Conservation (phyloP, 2,888 invertebrate species). For the Tuta absoluta region DNA sequence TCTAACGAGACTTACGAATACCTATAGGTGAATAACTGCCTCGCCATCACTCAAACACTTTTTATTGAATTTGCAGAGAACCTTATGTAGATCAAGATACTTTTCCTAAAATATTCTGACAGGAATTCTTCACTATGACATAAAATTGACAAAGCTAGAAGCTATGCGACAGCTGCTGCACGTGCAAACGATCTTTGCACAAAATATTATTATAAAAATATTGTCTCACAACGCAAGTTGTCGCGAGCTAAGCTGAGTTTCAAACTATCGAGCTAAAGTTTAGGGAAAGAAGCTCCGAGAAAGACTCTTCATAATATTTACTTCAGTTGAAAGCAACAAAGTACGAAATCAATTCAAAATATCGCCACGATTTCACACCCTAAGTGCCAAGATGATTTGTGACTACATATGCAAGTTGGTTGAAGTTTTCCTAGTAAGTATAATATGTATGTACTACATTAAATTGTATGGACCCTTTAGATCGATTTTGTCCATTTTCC, state of each 20-base stretch:
- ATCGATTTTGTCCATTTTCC: no score
- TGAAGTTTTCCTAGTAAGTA: no score
- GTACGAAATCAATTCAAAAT: background rate
- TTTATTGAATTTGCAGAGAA: background rate
- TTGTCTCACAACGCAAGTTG: background rate
- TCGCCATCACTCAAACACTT: no score
- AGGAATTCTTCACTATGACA: background rate
- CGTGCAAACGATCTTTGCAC: conserved; percentile 11
- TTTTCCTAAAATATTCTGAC: background rate
- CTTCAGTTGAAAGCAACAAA: background rate
- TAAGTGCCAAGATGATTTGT: no score
- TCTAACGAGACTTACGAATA: no score
- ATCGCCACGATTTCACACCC: background rate
- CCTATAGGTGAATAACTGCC: no score
- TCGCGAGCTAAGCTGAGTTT: conserved; percentile 9
- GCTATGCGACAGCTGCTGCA: conserved; percentile 7
- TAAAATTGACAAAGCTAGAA: conserved; percentile 8
- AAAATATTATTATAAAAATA: conserved; percentile 19
- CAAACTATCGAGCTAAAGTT: conserved; percentile 11
- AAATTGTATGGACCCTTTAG: no score
- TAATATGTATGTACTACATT: no score
- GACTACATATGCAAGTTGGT: no score
- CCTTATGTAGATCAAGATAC: background rate
- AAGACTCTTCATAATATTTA: background rate
- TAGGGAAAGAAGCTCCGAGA: background rate